Evolutionary conservation across 2,888 invertebrate species (phyloP), one percentile per base, ranked within the genome.

Genomic region (Dione juno): DNA sequence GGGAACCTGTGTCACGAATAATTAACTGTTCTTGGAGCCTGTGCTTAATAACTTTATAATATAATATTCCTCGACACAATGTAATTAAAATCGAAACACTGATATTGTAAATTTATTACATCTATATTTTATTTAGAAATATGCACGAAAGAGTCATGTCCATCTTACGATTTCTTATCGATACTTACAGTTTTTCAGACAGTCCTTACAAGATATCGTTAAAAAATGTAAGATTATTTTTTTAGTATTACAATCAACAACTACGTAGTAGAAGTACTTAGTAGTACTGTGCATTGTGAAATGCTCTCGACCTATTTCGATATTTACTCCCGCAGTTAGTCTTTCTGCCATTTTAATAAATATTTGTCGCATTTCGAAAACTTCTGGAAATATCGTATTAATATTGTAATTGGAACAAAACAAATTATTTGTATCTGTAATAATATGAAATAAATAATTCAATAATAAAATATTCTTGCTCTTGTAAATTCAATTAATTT

Each of bases 251-350:
- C 35, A 61, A 52, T 53, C 67, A 43, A 61, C 53, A 35, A 61
- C 58, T 52, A 61, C 61, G 61, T 50, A 13, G 37, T 64, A 52
- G 64, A 35, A 50, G 48, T 19, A 64, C 50, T 64, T 48, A 37
- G 37, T 48, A 21, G 5, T 64, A 37, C 45, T 48, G 57, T 69
- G 57, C 64, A 59, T 65, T 67, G 53, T 68, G 58, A 68, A 67
- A 59, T 41, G 68, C 59, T 58, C 69, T 69, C 58, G 72, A 72
- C 72, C 72, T 53, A 69, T 59, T 71, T 71, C 57, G 35, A 57
- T 71, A 65, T 69, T 70, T 70, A 66, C 45, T 61, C 58, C 43
- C 41, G 50, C 41, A 66, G 58, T 70, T 66, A 70, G 53, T 59
- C 43, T 61, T 53, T 68, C 19, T 28, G 45, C 35, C 35, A 58